phyloP scores from a whole-genome alignment of 2,113 vertebrate species.

The Grammomys surdaster region DNA sequence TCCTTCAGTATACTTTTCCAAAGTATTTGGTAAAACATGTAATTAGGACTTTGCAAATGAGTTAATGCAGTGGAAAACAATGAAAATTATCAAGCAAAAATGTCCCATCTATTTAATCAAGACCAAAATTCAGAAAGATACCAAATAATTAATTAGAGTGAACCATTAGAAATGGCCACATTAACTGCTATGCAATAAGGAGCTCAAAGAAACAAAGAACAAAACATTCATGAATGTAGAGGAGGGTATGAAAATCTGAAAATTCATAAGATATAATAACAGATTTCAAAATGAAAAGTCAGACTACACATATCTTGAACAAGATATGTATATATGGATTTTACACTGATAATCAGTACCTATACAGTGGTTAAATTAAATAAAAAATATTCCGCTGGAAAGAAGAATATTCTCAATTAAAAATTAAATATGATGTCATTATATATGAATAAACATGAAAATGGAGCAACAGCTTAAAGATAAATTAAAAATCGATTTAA shows the following conservation, averaged over 20 bases:
- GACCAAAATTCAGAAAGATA: not conserved
- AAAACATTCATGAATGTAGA: not conserved
- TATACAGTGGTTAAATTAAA: not conserved
- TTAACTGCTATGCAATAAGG: not conserved
- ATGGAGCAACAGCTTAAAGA: not conserved
- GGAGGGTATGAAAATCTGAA: not conserved
- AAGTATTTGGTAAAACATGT: not conserved
- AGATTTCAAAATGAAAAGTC: not conserved
- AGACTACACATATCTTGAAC: not conserved
- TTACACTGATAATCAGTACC: not conserved
- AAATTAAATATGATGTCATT: not conserved
- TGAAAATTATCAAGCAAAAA: not conserved
- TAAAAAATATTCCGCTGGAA: not conserved
- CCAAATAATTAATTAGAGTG: not conserved
- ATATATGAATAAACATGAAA: not conserved
- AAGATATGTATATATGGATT: not conserved
- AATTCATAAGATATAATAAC: not conserved
- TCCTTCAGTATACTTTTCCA: not conserved
- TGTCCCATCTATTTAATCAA: not conserved
- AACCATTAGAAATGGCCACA: not conserved
- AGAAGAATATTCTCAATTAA: not conserved
- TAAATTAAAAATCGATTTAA: slow-evolving; percentile 24
- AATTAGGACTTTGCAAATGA: not conserved
- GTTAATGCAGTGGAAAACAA: not conserved
- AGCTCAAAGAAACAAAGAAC: not conserved